Evolutionary conservation across 1,140 invertebrate genomes (phyloP).

Genomic region (Monochamus saltuarius): DNA sequence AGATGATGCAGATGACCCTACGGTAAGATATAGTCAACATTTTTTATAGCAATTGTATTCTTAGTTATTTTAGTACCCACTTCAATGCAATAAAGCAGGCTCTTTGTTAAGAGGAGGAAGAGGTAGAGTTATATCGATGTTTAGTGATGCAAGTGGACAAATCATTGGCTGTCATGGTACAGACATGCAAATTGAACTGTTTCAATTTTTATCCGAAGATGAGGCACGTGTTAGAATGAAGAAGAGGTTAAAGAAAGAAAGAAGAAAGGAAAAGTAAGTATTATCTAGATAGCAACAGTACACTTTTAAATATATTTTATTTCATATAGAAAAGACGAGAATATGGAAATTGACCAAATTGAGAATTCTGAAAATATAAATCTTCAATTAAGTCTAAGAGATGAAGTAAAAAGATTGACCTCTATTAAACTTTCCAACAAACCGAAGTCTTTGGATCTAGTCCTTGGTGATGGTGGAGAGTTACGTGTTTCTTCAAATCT

Average conservation of each 20-base stretch:
- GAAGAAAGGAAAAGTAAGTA: conserved; percentile 61
- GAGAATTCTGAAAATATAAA: conserved; percentile 1
- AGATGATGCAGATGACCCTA: conserved; percentile 59
- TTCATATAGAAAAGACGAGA: conserved; percentile 43
- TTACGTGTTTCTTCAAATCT: conserved; percentile 65
- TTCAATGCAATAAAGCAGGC: conserved; percentile 73
- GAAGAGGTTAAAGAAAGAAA: conserved; percentile 78
- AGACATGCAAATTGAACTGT: conserved; percentile 81
- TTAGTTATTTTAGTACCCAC: conserved; percentile 57
- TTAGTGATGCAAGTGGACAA: conserved; percentile 64
- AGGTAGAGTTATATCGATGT: conserved; percentile 71
- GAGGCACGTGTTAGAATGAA: conserved; percentile 67
- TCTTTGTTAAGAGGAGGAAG: conserved; percentile 72
- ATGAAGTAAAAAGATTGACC: conserved; percentile 73
- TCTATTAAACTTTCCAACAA: conserved; percentile 67
- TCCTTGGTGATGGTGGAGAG: conserved; percentile 68
- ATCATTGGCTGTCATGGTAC: conserved; percentile 82
- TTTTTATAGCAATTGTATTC: conserved; percentile 3
- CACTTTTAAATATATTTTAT: conserved; percentile 22
- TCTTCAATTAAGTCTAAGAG: conserved; percentile 58
- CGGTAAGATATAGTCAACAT: conserved; percentile 43
- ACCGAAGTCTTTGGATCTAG: conserved; percentile 68
- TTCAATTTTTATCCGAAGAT: conserved; percentile 73
- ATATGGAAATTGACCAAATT: conserved; percentile 34
- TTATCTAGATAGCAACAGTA: conserved; percentile 14